Percentiles rank a stretch among this genome's conserved stretches.
Evolutionary conservation across 2,888 invertebrate genomes (phyloP).

Genomic region (Hermaeophaga mercurialis): DNA sequence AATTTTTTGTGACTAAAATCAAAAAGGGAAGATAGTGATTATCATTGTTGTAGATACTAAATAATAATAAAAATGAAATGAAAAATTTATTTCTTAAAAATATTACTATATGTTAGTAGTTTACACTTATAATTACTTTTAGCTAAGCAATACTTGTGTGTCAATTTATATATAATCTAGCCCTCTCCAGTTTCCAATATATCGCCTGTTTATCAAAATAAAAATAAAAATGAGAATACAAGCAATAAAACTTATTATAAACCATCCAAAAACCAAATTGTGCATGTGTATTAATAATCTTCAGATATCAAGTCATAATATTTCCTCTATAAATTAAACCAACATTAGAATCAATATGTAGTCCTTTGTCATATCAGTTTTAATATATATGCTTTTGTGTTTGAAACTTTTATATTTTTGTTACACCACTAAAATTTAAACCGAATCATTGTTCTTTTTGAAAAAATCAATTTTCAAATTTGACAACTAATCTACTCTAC

Average conservation of each 20-base stretch:
- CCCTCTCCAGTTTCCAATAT: constrained; percentile 6
- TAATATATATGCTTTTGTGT: neutral
- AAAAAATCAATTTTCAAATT: neutral
- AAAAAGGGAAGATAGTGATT: no score
- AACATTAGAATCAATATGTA: no score
- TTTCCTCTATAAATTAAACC: no score
- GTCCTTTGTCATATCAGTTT: neutral
- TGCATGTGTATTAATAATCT: neutral
- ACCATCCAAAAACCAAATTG: neutral
- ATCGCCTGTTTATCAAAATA: neutral
- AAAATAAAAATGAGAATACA: neutral
- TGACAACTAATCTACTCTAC: neutral
- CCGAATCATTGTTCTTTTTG: neutral
- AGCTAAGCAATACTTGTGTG: no score
- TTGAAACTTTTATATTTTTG: no score
- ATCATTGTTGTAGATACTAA: no score
- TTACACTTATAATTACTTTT: no score
- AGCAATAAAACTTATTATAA: neutral
- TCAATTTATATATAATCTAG: constrained; percentile 8
- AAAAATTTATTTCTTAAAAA: neutral
- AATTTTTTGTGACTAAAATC: constrained; percentile 66
- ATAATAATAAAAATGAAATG: neutral
- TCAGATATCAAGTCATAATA: neutral
- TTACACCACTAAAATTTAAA: neutral
- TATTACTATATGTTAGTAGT: neutral